Conservation (phyloP, 2,797 vertebrate genomes). For the Microhierax caerulescens region DNA sequence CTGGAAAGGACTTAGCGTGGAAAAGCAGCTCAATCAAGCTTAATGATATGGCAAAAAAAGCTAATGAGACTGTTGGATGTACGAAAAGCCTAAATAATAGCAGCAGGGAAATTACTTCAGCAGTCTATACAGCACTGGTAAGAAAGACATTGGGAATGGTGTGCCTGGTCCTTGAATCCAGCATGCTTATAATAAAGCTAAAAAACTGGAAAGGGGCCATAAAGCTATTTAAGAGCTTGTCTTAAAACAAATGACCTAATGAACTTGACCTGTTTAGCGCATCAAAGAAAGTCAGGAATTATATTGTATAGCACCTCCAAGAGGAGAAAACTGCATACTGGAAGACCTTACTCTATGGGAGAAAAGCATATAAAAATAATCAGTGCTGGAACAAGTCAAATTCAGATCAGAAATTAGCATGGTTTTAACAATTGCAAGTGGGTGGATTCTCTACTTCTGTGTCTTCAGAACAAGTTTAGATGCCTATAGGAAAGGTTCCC, state of each 20-base stretch:
- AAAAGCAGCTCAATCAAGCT: slow-evolving; percentile 54
- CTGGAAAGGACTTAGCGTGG: slow-evolving; percentile 18
- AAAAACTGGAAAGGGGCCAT: slow-evolving; percentile 40
- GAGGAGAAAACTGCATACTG: neutral
- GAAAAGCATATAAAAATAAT: neutral
- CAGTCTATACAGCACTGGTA: slow-evolving; percentile 9
- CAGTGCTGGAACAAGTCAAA: neutral
- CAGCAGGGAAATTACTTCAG: slow-evolving; percentile 56
- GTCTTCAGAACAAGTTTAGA: neutral
- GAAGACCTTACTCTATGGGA: neutral
- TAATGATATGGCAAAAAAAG: slow-evolving; percentile 49
- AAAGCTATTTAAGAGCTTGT: slow-evolving; percentile 47
- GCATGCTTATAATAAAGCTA: neutral
- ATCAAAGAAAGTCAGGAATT: neutral
- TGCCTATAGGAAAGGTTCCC: neutral
- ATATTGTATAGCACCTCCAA: neutral
- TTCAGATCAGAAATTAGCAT: neutral
- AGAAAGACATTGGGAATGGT: neutral
- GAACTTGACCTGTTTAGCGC: slow-evolving; percentile 54
- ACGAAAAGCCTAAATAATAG: slow-evolving; percentile 44
- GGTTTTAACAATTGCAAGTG: neutral
- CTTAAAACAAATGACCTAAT: slow-evolving; percentile 47
- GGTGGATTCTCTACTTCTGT: neutral
- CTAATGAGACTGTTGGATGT: slow-evolving; percentile 47
- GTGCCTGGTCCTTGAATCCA: neutral